These are phyloP conservation scores for Choloepus hoffmanni DNA, from an alignment of 2,113 vertebrate species.

Conservation along the genomic window DNA sequence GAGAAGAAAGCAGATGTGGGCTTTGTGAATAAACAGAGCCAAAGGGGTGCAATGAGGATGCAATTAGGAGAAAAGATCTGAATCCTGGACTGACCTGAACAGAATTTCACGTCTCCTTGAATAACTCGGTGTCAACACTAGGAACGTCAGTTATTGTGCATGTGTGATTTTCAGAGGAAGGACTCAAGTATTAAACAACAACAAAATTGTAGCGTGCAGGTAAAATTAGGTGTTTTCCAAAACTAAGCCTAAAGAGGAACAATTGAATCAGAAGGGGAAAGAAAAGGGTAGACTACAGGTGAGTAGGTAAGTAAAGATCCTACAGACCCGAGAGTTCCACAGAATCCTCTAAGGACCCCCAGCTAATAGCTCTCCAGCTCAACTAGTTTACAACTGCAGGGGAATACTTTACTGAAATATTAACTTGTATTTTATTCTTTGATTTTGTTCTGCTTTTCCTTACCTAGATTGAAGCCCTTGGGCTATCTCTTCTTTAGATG, in stretches of 20 bases:
- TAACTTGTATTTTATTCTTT: not conserved
- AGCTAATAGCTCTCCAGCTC: too few relatives aligned
- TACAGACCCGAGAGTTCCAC: not conserved
- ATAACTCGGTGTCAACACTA: too few relatives aligned
- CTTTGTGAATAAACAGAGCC: not conserved
- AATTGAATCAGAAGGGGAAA: not conserved
- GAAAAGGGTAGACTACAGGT: fast-evolving
- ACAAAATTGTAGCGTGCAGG: not conserved
- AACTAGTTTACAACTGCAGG: not conserved
- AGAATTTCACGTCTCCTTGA: not conserved
- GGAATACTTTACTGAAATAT: not conserved
- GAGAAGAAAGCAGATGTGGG: not conserved
- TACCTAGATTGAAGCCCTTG: not conserved
- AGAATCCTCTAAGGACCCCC: not conserved
- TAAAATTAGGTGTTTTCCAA: not conserved
- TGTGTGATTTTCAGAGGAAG: not conserved
- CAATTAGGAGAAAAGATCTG: not conserved
- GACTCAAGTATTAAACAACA: not conserved
- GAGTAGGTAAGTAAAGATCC: too few relatives aligned
- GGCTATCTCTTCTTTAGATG: not conserved
- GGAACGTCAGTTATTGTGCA: not conserved
- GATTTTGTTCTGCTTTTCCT: not conserved
- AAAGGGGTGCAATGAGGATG: fast-evolving
- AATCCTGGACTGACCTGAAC: too few relatives aligned
- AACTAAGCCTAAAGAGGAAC: not conserved